Conservation (phyloP, 2,113 vertebrate species). For the Strigops habroptila region DNA sequence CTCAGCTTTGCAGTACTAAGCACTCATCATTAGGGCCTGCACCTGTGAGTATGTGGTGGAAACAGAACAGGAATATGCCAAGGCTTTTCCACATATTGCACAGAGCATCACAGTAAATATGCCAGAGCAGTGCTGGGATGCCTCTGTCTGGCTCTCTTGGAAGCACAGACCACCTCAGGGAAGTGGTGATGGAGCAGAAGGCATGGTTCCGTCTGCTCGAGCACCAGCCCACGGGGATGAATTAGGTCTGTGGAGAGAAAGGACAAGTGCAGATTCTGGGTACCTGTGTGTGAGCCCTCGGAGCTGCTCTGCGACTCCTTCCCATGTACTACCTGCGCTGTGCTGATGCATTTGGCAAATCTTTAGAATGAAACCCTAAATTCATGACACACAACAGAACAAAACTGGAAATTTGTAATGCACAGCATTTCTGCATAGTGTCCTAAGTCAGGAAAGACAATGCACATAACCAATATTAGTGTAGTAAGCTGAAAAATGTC, state of each 20-base stretch:
- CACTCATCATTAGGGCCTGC: neutral
- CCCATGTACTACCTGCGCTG: neutral
- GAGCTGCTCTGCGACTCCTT: neutral
- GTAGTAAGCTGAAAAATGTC: constrained; percentile 5
- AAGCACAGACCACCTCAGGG: neutral
- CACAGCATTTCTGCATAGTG: neutral
- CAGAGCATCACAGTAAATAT: fast-evolving
- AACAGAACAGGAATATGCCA: neutral
- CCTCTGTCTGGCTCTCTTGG: neutral
- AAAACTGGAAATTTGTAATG: neutral
- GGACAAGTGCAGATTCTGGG: neutral
- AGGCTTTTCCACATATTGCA: fast-evolving
- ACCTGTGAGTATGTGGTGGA: neutral
- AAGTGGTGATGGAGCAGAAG: neutral
- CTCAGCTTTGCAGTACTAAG: neutral
- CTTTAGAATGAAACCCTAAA: neutral
- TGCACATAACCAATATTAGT: neutral
- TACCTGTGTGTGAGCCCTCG: neutral
- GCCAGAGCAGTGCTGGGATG: fast-evolving
- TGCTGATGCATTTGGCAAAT: neutral
- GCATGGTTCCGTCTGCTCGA: neutral
- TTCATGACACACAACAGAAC: neutral
- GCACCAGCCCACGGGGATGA: neutral
- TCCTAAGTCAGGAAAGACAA: neutral
- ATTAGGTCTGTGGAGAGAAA: fast-evolving